Evolutionary conservation across 2,888 invertebrate genomes (phyloP).

Genomic region (Drosophila tanythrix): DNA sequence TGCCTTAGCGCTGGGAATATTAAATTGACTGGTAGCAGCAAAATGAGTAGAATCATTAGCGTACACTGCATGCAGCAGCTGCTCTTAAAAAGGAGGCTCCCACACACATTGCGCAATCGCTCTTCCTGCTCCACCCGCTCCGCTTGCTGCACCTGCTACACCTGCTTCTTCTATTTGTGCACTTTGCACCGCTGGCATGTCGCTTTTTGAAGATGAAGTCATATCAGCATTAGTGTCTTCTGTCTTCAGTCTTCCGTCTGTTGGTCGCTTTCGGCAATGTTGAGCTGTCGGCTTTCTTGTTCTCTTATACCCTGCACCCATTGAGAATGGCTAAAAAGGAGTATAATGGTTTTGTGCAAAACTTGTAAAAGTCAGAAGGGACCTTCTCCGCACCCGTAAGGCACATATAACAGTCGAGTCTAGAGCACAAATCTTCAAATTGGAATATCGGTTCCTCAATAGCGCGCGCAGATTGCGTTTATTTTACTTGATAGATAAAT

Average conservation of each 20-base stretch:
- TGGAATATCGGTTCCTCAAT: no score
- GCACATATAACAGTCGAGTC: neutral
- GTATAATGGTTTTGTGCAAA: neutral
- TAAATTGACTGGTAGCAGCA: slow-evolving; percentile 77
- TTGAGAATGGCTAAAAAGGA: neutral
- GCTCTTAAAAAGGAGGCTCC: neutral
- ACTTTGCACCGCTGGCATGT: slow-evolving; percentile 47
- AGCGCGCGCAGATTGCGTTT: neutral
- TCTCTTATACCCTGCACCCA: neutral
- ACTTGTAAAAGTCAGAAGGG: neutral
- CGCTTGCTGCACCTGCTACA: slow-evolving; percentile 25
- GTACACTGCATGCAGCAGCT: slow-evolving; percentile 47
- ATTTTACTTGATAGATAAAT: neutral
- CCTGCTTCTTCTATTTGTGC: slow-evolving; percentile 13
- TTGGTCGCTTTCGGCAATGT: slow-evolving; percentile 55
- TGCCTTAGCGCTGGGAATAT: slow-evolving; percentile 63
- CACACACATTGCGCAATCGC: slow-evolving; percentile 73
- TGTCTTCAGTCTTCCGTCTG: slow-evolving; percentile 45
- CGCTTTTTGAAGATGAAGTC: slow-evolving; percentile 77
- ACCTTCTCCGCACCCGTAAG: neutral
- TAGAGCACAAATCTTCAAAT: no score
- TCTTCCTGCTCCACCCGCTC: slow-evolving; percentile 9
- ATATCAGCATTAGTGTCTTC: slow-evolving; percentile 78
- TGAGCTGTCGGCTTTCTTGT: slow-evolving; percentile 55
- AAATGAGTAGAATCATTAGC: slow-evolving; percentile 80